Percentiles rank a stretch among this genome's conserved stretches.
phyloP scores from a whole-genome alignment of 2,888 invertebrate genomes.

The Scaptomyza caliginosa region DNA sequence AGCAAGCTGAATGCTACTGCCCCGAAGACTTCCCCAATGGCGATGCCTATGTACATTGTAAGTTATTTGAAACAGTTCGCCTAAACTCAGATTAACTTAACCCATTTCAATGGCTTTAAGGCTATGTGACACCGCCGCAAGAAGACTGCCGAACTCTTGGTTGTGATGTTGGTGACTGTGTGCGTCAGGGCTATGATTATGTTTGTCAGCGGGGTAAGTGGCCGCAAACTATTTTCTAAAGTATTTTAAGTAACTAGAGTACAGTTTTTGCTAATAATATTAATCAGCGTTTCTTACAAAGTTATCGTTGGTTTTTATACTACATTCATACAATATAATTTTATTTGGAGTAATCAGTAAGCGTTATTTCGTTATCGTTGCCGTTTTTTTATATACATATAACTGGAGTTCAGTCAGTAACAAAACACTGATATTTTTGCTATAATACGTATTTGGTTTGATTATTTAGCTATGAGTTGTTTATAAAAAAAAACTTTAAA shows the following conservation, averaged over 20 bases:
- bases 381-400: slow-evolving; percentile 48
- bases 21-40: slow-evolving; percentile 92
- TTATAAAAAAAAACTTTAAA: slow-evolving; percentile 50
- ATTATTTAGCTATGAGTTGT: slow-evolving; percentile 67
- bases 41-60: slow-evolving; percentile 94
- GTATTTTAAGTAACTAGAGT: slow-evolving; percentile 45
- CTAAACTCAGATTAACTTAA: not conserved
- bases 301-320: slow-evolving; percentile 46
- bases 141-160: slow-evolving; percentile 93
- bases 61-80: slow-evolving; percentile 85
- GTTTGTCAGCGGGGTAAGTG: slow-evolving; percentile 85
- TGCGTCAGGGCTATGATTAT: slow-evolving; percentile 92
- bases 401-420: slow-evolving; percentile 74
- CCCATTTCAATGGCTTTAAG: slow-evolving; percentile 39
- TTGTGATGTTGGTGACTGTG: slow-evolving; percentile 93
- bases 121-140: slow-evolving; percentile 83
- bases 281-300: slow-evolving; percentile 57
- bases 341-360: slow-evolving; percentile 59
- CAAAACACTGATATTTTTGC: slow-evolving; percentile 52
- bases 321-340: slow-evolving; percentile 24
- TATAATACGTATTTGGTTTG: slow-evolving; percentile 66
- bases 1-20: slow-evolving; percentile 92
- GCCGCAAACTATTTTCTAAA: slow-evolving; percentile 19
- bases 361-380: slow-evolving; percentile 60
- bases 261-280: slow-evolving; percentile 64